Conservation (phyloP, 1,140 invertebrate genomes). For the Diachasmimorpha longicaudata region DNA sequence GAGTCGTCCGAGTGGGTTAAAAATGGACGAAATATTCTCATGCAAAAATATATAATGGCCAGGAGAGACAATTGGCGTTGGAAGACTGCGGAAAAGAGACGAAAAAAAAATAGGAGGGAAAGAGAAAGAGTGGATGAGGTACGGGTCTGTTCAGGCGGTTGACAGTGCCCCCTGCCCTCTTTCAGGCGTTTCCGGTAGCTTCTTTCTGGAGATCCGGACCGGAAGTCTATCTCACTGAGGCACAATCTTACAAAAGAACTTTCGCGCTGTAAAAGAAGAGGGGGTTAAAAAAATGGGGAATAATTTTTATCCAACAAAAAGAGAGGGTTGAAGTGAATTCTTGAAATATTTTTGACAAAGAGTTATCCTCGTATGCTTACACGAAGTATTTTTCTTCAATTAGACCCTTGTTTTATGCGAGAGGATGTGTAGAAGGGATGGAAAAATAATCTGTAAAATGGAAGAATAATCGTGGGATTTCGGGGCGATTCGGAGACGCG, state of each 20-base stretch:
- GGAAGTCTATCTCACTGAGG: constrained; percentile 19
- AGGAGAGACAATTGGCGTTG: constrained; percentile 19
- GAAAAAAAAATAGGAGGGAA: neutral
- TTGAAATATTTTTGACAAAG: too few species aligned
- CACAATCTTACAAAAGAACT: neutral
- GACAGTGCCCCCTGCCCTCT: neutral
- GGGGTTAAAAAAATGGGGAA: neutral
- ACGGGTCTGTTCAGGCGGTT: neutral
- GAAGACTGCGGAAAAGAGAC: neutral
- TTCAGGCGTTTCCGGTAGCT: constrained; percentile 14
- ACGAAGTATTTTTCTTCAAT: too few species aligned
- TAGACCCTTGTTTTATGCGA: too few species aligned
- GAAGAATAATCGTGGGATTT: neutral
- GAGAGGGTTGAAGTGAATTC: too few species aligned
- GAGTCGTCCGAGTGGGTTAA: neutral
- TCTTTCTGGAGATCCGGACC: neutral
- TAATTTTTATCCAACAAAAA: neutral
- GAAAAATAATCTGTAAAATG: too few species aligned
- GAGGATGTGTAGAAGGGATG: too few species aligned
- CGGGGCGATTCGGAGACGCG: neutral
- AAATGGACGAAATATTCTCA: constrained; percentile 17
- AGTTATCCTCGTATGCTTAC: too few species aligned
- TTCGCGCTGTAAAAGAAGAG: neutral
- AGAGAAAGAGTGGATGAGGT: neutral
- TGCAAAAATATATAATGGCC: constrained; percentile 20